Conservation (phyloP, 1,140 invertebrate genomes). For the Lucilia cuprina region DNA sequence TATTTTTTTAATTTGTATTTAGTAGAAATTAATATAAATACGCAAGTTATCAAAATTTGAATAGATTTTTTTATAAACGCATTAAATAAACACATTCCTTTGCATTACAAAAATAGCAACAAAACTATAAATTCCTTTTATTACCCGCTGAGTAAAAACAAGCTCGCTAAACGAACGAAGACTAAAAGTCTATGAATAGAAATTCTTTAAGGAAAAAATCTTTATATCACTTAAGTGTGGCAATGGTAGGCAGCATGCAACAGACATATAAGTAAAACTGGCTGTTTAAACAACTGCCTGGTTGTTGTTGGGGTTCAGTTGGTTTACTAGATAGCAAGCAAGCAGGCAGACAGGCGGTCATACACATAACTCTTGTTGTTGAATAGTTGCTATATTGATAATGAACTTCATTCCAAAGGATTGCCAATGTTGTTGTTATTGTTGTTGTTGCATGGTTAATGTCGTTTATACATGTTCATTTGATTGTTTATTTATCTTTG, state of each 20-base stretch:
- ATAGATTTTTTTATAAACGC: no score
- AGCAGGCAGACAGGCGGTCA: constrained; percentile 18
- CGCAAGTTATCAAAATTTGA: no score
- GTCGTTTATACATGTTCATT: neutral
- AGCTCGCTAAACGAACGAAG: neutral
- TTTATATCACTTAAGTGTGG: neutral
- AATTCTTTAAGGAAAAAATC: constrained; percentile 14
- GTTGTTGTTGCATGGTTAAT: neutral
- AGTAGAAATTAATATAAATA: no score
- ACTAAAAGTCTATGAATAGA: constrained; percentile 18
- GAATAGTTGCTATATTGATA: neutral
- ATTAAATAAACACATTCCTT: no score
- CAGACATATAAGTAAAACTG: neutral
- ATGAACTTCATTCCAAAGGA: neutral
- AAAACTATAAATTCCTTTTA: no score
- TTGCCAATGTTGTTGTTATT: neutral
- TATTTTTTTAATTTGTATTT: no score
- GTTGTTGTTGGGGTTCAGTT: neutral
- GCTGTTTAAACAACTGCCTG: neutral
- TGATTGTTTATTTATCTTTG: constrained; percentile 2
- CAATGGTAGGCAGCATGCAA: neutral
- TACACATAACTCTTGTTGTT: neutral
- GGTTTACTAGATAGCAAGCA: neutral
- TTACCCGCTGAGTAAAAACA: neutral
- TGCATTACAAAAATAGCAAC: no score